Evolutionary conservation across 2,797 vertebrate genomes (phyloP).

Genomic region (Dermochelys coriacea): DNA sequence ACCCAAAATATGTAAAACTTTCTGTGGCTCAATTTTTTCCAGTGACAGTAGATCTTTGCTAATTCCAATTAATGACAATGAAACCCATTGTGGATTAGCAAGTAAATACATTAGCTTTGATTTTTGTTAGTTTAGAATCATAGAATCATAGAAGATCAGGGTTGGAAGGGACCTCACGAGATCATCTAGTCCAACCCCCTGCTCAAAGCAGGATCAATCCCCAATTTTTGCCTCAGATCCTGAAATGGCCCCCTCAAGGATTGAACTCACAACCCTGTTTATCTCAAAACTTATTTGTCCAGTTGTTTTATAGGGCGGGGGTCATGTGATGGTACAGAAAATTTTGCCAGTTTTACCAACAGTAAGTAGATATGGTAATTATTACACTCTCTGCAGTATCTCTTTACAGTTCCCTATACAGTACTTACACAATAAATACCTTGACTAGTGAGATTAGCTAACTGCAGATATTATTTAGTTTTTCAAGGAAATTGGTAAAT

Average conservation of each 20-base stretch:
- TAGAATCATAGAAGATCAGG: too few relatives aligned
- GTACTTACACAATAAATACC: not conserved
- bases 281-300: not conserved
- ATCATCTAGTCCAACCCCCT: too few relatives aligned
- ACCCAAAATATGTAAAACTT: not conserved
- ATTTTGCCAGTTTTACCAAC: not conserved
- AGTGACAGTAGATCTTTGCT: not conserved
- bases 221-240: too few relatives aligned
- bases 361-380: not conserved
- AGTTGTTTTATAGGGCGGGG: not conserved
- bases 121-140: too few relatives aligned
- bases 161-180: too few relatives aligned
- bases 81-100: not conserved
- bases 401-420: not conserved
- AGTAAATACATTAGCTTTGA: not conserved
- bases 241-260: too few relatives aligned
- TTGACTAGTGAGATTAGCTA: not conserved
- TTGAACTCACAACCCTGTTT: too few relatives aligned
- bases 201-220: too few relatives aligned
- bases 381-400: not conserved
- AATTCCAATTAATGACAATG: not conserved
- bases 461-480: not conserved
- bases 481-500: not conserved
- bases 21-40: not conserved
- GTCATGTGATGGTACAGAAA: not conserved